Evolutionary conservation across 2,113 vertebrate genomes (phyloP), one percentile per base, ranked within the genome.

Genomic region (Dasyornis broadbenti): DNA sequence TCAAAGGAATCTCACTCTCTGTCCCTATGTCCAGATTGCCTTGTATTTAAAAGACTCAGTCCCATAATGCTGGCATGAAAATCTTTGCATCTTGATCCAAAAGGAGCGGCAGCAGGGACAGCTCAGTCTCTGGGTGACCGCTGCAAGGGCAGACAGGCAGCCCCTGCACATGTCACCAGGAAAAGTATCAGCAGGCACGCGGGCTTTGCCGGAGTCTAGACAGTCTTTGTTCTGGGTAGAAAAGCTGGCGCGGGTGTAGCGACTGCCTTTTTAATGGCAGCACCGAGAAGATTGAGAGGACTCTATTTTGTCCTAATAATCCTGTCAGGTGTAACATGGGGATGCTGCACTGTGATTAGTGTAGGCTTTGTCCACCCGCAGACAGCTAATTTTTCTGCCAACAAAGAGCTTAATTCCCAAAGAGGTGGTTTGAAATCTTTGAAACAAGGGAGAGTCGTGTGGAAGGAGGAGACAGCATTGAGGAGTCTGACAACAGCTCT

Each of bases 371-470:
- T 96, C 89, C 97, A 89, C 42, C 73, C 4, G 15, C 66, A 84
- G 97, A 97, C 94, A 97, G 97, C 92, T 98, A 97, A 97, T 97
- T 97, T 98, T 98, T 98, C 97, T 97, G 86, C 80, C 65, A 49
- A 97, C 95, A 96, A 97, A 98, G 83, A 96, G 75, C 66, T 87
- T 92, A 96, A 66, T 97, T 98, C 96, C 96, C 92, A 93, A 61
- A 91, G 95, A 98, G 82, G 68, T 92, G 94, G 93, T 92, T 85
- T 97, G 91, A 97, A 98, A 95, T 96, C 90, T 86, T 80, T 70
- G 77, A 97, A 97, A 98, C 88, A 96, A 97, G 93, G 59, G 92
- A 96, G 94, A 96, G 81, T 86, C 50, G 54, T 27, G 18, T 63
- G 45, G 85, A 95, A 96, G 97, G 94, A 97, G 96, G 93, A 96